Percentiles rank a stretch among this genome's conserved stretches.
These are phyloP conservation scores for Nemoura dubitans DNA, from an alignment of 2,888 invertebrate genomes.

Conservation along the genomic window DNA sequence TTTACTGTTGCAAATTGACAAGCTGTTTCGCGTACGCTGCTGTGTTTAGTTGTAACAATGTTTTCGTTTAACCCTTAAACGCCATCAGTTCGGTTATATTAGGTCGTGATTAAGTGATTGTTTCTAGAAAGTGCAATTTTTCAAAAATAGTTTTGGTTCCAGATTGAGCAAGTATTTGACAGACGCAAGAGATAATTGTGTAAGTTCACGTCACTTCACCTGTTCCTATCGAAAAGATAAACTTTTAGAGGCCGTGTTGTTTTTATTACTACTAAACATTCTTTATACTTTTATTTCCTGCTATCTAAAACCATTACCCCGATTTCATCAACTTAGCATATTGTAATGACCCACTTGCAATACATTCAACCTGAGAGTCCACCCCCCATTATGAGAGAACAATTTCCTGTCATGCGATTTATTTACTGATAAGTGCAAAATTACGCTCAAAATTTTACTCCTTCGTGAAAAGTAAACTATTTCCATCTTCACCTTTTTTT, in stretches of 20 bases:
- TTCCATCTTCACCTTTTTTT: too few species aligned
- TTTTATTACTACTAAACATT: neutral
- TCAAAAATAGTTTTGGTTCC: neutral
- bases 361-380: too few species aligned
- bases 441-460: too few species aligned
- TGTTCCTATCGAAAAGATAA: neutral
- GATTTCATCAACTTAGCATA: neutral
- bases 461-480: neutral
- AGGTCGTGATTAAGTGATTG: neutral
- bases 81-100: neutral
- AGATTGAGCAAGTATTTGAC: conserved; percentile 38
- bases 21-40: neutral
- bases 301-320: too few species aligned
- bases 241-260: neutral
- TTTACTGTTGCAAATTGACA: neutral
- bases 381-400: neutral
- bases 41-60: conserved; percentile 19
- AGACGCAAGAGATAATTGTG: conserved; percentile 7
- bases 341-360: conserved; percentile 19
- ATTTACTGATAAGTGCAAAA: neutral
- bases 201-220: neutral
- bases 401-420: neutral
- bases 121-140: neutral
- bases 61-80: neutral
- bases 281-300: neutral